Conservation (phyloP, 2,888 invertebrate species). For the Agrilus biguttatus region DNA sequence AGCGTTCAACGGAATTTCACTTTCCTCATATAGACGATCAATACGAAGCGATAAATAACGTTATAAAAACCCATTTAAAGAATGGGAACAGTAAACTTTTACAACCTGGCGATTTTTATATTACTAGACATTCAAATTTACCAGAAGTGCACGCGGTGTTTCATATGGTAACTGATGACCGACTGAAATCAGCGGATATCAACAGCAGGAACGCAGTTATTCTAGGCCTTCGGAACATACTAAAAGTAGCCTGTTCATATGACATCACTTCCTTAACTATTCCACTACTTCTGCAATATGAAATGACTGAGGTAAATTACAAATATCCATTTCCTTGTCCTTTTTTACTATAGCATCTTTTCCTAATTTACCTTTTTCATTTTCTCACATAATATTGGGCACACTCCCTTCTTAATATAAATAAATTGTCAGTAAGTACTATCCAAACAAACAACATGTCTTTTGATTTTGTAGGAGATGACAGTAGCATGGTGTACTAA, state of each 20-base stretch:
- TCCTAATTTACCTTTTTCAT: too few relatives aligned
- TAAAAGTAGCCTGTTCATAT: constrained; percentile 89
- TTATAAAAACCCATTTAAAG: constrained; percentile 20
- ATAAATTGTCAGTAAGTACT: constrained; percentile 3
- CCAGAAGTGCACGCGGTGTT: constrained; percentile 90
- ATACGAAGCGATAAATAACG: constrained; percentile 48
- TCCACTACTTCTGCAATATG: constrained; percentile 82
- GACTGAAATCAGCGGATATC: constrained; percentile 57
- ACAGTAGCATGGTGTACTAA: constrained; percentile 93
- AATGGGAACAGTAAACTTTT: constrained; percentile 39
- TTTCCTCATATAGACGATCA: constrained; percentile 79
- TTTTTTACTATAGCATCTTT: neutral
- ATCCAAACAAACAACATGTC: neutral
- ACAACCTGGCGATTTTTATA: constrained; percentile 72
- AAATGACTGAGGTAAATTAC: constrained; percentile 73
- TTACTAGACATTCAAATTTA: constrained; percentile 84
- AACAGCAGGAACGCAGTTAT: constrained; percentile 93
- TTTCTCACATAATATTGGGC: too few relatives aligned
- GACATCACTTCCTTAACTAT: constrained; percentile 88
- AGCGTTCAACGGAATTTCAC: constrained; percentile 86
- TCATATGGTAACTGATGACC: constrained; percentile 85
- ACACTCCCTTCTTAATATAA: neutral
- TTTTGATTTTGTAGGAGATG: constrained; percentile 54
- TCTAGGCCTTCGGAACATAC: constrained; percentile 82
- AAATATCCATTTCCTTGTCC: neutral